Percentiles rank a stretch among this genome's conserved stretches.
Conservation (phyloP, 2,888 invertebrate species). For the Pandemis cinnamomeana region DNA sequence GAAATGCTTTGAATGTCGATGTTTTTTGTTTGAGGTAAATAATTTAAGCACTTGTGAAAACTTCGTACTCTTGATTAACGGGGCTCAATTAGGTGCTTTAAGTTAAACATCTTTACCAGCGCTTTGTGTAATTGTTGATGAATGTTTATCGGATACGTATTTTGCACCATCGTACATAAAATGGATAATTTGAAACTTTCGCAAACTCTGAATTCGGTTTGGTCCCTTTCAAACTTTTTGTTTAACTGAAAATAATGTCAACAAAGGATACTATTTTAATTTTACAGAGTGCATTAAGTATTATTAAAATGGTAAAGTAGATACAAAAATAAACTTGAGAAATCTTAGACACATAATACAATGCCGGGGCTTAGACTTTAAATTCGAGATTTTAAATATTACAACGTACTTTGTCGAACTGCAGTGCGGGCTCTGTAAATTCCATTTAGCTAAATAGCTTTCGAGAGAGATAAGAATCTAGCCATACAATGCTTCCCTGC, state of each 20-base stretch:
- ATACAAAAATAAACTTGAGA: slow-evolving; percentile 65
- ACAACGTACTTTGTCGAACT: slow-evolving; percentile 83
- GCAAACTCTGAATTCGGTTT: slow-evolving; percentile 28
- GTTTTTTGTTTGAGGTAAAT: slow-evolving; percentile 82
- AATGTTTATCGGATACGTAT: slow-evolving; percentile 57
- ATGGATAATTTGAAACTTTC: slow-evolving; percentile 39
- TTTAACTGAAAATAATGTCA: slow-evolving; percentile 28
- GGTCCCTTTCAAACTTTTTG: slow-evolving; percentile 29
- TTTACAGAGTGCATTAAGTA: slow-evolving; percentile 66
- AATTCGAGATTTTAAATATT: slow-evolving; percentile 83
- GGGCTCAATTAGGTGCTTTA: slow-evolving; percentile 77
- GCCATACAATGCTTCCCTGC: slow-evolving; percentile 81
- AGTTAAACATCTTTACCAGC: slow-evolving; percentile 73
- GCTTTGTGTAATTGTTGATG: slow-evolving; percentile 70
- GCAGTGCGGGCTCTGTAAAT: slow-evolving; percentile 84
- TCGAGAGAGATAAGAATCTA: slow-evolving; percentile 83
- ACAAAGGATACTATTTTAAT: slow-evolving; percentile 61
- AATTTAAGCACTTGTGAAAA: slow-evolving; percentile 81
- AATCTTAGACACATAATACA: slow-evolving; percentile 76
- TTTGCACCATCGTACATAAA: slow-evolving; percentile 33
- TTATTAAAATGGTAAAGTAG: slow-evolving; percentile 57
- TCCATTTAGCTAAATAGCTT: slow-evolving; percentile 85
- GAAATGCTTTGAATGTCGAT: slow-evolving; percentile 79
- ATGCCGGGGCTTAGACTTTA: slow-evolving; percentile 76
- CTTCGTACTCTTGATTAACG: slow-evolving; percentile 80